Conservation (phyloP, 1,140 invertebrate genomes). For the Lepidostoma basale region DNA sequence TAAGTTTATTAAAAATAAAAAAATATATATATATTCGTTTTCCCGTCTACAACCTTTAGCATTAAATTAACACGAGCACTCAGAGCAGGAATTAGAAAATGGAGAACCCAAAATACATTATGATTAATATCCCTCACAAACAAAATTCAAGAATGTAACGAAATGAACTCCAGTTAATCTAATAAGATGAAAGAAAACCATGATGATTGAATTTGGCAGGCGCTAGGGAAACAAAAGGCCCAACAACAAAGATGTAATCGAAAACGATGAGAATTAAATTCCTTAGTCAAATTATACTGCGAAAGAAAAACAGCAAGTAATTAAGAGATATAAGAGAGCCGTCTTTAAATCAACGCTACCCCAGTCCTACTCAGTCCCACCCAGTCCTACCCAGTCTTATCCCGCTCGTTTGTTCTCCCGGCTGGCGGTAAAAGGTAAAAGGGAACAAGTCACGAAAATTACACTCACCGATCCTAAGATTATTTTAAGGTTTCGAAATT, state of each 20-base stretch:
- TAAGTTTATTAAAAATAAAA: no score
- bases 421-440: no score
- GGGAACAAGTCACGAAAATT: no score
- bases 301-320: constrained; percentile 47
- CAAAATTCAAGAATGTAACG: constrained; percentile 14
- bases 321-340: constrained; percentile 40
- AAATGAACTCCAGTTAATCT: constrained; percentile 30
- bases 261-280: constrained; percentile 47
- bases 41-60: no score
- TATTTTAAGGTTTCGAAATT: no score
- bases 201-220: constrained; percentile 40
- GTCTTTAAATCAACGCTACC: constrained; percentile 4
- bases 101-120: constrained; percentile 8
- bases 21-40: no score
- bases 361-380: neutral
- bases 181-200: constrained; percentile 37
- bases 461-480: no score
- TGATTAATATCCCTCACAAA: constrained; percentile 26
- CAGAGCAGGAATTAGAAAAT: neutral
- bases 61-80: constrained; percentile 2
- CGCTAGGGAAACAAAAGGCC: constrained; percentile 33
- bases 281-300: constrained; percentile 45
- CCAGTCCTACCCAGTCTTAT: no score
- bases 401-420: no score
- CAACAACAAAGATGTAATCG: constrained; percentile 45